A percentile compares a stretch with the other conserved stretches of the same genome.
Conservation (phyloP, 2,113 vertebrate species). For the Passer domesticus region DNA sequence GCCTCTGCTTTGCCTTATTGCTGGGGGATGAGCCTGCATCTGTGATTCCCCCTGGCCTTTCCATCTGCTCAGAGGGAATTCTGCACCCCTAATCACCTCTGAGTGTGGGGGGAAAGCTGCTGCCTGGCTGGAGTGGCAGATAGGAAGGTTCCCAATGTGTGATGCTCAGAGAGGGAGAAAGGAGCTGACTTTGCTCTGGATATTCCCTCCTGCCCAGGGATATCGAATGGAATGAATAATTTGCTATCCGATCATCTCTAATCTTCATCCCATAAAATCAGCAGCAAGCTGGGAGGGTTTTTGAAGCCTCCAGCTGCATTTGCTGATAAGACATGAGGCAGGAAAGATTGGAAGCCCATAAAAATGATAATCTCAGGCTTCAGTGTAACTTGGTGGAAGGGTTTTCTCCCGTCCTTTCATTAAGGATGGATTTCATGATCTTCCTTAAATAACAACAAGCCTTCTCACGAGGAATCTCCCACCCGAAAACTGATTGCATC, state of each 20-base stretch:
- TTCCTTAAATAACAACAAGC: slow-evolving; percentile 45
- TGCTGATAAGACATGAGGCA: slow-evolving; percentile 59
- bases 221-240: slow-evolving; percentile 58
- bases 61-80: not conserved
- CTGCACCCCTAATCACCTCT: not conserved
- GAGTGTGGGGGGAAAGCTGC: not conserved
- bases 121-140: not conserved
- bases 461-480: slow-evolving; percentile 6
- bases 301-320: slow-evolving; percentile 70
- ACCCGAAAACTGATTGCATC: not conserved
- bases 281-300: slow-evolving; percentile 59
- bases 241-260: slow-evolving; percentile 68
- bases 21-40: not conserved
- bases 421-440: slow-evolving; percentile 49
- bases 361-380: slow-evolving; percentile 63
- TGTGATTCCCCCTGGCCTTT: not conserved
- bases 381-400: slow-evolving; percentile 52
- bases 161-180: not conserved
- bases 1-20: not conserved
- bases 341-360: slow-evolving; percentile 62
- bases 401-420: slow-evolving; percentile 51
- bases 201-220: slow-evolving; percentile 27
- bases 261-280: slow-evolving; percentile 65
- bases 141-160: not conserved
- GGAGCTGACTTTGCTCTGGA: slow-evolving; percentile 14